Evolutionary conservation across 2,797 vertebrate genomes (phyloP), one percentile per base, ranked within the genome.

Genomic region (Cottoperca gobio): DNA sequence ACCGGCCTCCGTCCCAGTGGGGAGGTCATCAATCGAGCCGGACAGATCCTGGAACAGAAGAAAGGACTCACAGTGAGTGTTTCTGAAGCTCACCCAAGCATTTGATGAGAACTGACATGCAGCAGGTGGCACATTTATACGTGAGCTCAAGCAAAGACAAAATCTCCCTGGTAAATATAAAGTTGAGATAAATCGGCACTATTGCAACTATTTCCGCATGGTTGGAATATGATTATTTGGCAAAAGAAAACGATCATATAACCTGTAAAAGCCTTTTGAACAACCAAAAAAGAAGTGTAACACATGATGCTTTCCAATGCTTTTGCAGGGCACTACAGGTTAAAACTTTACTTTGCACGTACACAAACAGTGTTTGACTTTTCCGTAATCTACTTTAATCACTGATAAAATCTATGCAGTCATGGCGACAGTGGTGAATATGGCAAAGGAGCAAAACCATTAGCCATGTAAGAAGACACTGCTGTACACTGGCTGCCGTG

Each of bases 21-120:
- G 97, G 88, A 98, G 96, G 93, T 99, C 97, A 3, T 98, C 97
- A 73, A 99, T 98, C 57, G 97, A 97, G 90, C 97, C 97, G 73
- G 97, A 98, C 88, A 99, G 95, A 92, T 99, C 97, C 97, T 98
- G 92, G 73, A 91, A 86, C 75, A 83, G 55, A 82, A 70, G 62
- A 78, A 28, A 72, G 65, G 83, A 42, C 64, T 16, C 16, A 49
- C n/a, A 24, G 68, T 82, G 65, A 91, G 83, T 72, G 60, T 80
- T 78, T 84, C 66, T 53, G 69, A 81, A 73, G 64, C 57, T 79
- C 73, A 55, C 21, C 80, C 71, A 72, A 77, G 81, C 82, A 14
- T 86, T 70, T 75, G 69, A 87, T 46, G 67, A 81, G 63, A 71
- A 55, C 73, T 65, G 86, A 70, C 86, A 70, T 26, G 73, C 63